Conservation (phyloP, 2,888 invertebrate species). For the Anodontia alba region DNA sequence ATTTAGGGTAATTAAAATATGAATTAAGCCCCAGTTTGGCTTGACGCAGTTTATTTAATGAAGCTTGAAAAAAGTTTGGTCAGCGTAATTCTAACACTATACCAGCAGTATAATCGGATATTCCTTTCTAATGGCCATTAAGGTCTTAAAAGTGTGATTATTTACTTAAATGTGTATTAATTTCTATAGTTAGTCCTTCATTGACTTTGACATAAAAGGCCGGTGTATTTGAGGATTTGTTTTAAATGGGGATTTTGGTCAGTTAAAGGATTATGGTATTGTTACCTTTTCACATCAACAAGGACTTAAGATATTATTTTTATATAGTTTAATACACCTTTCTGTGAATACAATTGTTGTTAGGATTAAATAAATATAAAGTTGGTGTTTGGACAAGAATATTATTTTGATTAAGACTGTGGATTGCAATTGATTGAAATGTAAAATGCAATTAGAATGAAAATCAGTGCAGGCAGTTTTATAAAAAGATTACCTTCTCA, state of each 20-base stretch:
- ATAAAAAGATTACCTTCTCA: no score
- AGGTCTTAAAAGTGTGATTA: constrained; percentile 53
- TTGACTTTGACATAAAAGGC: not conserved
- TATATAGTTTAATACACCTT: not conserved
- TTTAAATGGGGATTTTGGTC: constrained; percentile 36
- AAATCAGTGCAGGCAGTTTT: no score
- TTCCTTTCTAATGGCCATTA: constrained; percentile 56
- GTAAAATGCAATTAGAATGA: not conserved
- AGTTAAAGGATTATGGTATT: constrained; percentile 43
- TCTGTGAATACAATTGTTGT: not conserved
- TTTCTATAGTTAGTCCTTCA: not conserved
- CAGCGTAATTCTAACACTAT: constrained; percentile 11
- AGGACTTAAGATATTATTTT: not conserved
- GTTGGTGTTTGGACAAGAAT: not conserved
- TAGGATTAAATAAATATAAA: not conserved
- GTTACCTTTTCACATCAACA: not conserved
- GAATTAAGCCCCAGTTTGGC: no score
- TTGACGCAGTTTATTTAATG: no score
- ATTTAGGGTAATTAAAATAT: no score
- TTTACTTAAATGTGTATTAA: constrained; percentile 14
- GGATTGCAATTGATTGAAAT: not conserved
- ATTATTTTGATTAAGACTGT: not conserved
- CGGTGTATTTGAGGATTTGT: constrained; percentile 33
- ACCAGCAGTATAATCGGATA: constrained; percentile 25
- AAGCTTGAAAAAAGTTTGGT: no score